phyloP scores from a whole-genome alignment of 2,888 invertebrate species.

The Dilophus febrilis region DNA sequence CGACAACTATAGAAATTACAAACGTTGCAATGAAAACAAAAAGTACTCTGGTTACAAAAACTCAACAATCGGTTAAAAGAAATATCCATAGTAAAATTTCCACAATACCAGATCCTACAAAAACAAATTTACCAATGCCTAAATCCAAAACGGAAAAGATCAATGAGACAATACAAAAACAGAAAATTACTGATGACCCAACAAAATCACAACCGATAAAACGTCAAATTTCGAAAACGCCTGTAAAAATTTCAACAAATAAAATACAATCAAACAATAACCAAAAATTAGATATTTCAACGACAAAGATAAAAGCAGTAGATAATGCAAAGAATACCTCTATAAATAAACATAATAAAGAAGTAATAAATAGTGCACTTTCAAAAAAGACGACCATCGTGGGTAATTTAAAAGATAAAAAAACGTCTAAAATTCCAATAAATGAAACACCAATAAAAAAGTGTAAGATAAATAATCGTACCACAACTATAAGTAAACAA shows the following conservation, averaged over 20 bases:
- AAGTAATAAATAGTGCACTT: no score
- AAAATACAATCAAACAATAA: neutral
- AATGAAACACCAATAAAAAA: slow-evolving; percentile 1
- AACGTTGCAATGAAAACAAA: neutral
- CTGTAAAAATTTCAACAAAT: neutral
- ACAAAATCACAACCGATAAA: neutral
- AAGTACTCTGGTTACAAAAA: no score
- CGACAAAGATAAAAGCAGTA: no score
- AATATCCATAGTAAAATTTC: no score
- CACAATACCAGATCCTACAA: no score
- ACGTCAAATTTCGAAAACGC: neutral
- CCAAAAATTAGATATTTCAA: no score
- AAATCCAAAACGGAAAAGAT: neutral
- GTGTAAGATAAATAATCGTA: neutral
- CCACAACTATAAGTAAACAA: no score
- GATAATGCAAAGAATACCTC: no score
- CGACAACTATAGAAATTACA: neutral
- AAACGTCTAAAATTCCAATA: no score
- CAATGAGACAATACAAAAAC: neutral
- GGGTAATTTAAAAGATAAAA: neutral
- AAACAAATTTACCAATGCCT: neutral
- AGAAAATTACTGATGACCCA: neutral
- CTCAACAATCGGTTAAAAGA: no score
- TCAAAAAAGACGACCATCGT: neutral
- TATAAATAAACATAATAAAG: no score